Base-by-base conservation (phyloP, 2,888 invertebrate genomes). In the Eristalis arbustorum region DNA sequence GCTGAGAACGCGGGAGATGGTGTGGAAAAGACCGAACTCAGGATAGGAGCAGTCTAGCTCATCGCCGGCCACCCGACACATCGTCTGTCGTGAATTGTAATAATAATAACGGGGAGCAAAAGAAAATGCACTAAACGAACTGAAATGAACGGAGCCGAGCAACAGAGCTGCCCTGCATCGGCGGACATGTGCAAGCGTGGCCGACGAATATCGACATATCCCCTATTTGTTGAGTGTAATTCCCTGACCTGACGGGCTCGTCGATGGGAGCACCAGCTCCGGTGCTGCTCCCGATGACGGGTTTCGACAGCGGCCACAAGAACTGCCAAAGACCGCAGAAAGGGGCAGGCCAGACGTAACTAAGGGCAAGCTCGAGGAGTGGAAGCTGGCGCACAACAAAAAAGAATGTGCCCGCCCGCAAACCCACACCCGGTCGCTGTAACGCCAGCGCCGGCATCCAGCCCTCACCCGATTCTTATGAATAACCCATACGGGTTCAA, bases 401-500 rank as follows among this genome's bases (percentile, higher is more conserved):
- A 77, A 74, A 78, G 71, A 62, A 28, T 25, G 14, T 59, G 57
- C 57, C 71, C n/a, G n/a, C 78, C 83, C 75, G 74, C 69, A 67
- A 83, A 66, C 87, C 83, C 69, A 83, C 83, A 79, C 82, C 42
- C 76, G 62, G 23, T 23, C 40, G 64, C 71, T 72, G 67, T 80
- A 75, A 74, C 69, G 69, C 68, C 68, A 62, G 18, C 37, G 57
- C 23, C 23, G 49, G 34, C 59, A 67, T 42, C 14, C 22, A 34
- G 23, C 34, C 8, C 8, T 40, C 59, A 63, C 25, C 22, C 40
- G 28, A 37, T 40, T 64, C 80, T 78, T 74, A 84, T 88, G 88
- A 88, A 85, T 88, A 88, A 88, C 84, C 72, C 88, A 88, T 88
- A 49, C 61, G 84, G 73, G 83, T 88, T 85, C 83, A 85, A 85